phyloP scores from a whole-genome alignment of 2,113 vertebrate species.

The Tyrannus savana region DNA sequence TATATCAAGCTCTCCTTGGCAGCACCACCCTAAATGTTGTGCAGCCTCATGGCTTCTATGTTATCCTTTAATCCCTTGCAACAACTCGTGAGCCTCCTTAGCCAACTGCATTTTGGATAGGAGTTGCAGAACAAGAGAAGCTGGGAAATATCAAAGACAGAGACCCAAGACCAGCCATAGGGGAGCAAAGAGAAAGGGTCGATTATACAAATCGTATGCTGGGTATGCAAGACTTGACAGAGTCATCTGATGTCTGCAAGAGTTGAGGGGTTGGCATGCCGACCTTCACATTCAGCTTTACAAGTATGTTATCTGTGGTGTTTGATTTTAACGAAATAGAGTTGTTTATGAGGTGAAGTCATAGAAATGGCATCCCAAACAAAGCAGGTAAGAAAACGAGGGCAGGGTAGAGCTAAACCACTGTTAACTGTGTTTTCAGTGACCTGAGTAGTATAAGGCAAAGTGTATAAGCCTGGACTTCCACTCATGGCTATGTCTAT shows the following conservation, averaged over 20 bases:
- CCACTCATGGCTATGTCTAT: background rate
- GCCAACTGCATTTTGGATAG: background rate
- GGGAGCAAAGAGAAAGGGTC: background rate
- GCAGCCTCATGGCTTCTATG: accelerated
- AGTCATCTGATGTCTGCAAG: background rate
- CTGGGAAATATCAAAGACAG: background rate
- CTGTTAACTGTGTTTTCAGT: background rate
- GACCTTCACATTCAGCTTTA: background rate
- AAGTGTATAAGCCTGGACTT: background rate
- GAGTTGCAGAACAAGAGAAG: background rate
- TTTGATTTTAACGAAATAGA: background rate
- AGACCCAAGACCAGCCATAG: background rate
- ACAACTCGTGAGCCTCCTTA: background rate
- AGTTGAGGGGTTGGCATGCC: background rate
- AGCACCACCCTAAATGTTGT: background rate
- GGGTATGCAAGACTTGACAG: background rate
- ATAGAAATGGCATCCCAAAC: background rate
- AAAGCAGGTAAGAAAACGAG: background rate
- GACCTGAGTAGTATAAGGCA: background rate
- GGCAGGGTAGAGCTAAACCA: background rate
- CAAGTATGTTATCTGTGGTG: accelerated
- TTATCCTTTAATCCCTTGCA: background rate
- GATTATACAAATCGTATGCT: accelerated
- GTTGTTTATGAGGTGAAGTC: background rate
- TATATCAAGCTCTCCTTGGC: background rate